A percentile compares a stretch with the other conserved stretches of the same genome.
Evolutionary conservation across 1,140 invertebrate genomes (phyloP).

Genomic region (Steinernema feltiae): DNA sequence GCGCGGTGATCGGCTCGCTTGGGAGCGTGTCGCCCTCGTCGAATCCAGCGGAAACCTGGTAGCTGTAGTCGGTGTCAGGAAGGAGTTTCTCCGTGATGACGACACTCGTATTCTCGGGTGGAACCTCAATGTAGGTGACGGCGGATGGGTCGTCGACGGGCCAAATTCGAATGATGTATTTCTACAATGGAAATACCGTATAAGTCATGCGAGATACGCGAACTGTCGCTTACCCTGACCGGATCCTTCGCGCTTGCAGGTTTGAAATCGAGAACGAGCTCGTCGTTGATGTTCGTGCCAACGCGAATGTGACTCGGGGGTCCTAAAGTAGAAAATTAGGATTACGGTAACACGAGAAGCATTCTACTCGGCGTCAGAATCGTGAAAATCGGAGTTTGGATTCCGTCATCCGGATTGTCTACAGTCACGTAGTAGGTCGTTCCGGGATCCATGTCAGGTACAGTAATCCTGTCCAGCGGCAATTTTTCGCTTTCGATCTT

Average conservation of each 20-base stretch:
- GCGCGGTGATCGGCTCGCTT: conserved; percentile 32
- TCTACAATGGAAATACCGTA: conserved; percentile 23
- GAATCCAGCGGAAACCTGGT: conserved; percentile 46
- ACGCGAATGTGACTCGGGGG: conserved; percentile 47
- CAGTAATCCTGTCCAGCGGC: conserved; percentile 36
- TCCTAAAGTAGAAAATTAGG: conserved; percentile 22
- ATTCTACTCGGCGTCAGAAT: conserved; percentile 51
- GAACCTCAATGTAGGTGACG: conserved; percentile 23
- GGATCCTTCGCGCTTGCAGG: conserved; percentile 43
- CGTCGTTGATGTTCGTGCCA: conserved; percentile 56
- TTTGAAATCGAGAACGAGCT: conserved; percentile 55
- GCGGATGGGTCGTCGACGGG: conserved; percentile 33
- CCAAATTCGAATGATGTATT: conserved; percentile 41
- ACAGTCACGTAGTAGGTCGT: conserved; percentile 48
- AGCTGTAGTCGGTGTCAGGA: conserved; percentile 50
- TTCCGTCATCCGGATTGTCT: conserved; percentile 52
- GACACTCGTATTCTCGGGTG: conserved; percentile 35
- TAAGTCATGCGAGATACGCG: too few relatives aligned
- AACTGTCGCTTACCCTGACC: conserved; percentile 30
- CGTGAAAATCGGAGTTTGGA: conserved; percentile 43
- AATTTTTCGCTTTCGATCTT: conserved; percentile 42
- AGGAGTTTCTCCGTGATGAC: conserved; percentile 37
- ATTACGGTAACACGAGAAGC: not conserved
- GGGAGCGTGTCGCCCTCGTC: conserved; percentile 40
- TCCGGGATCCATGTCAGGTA: conserved; percentile 45